Base-by-base conservation (phyloP, 2,113 vertebrate species). In the Grus americana region DNA sequence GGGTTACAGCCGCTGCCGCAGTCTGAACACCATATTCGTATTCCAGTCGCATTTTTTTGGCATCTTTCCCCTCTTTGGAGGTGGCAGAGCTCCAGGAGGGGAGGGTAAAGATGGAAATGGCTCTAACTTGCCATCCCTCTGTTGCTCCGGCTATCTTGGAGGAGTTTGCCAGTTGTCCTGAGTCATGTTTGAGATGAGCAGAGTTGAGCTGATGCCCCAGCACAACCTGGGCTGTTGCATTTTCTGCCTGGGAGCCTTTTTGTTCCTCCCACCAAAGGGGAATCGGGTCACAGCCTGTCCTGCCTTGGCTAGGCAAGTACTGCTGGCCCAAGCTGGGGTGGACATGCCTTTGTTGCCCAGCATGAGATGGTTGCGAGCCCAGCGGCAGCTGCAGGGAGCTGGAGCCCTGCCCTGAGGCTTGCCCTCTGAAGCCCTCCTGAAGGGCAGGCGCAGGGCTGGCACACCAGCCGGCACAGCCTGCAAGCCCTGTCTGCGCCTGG, bases 21-120 rank as follows among this genome's bases (percentile, higher is more conserved):
- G 80, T 52, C 86, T 85, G 87, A 92, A 67, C 65, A 82, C 15
- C 80, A 75, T 72, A 94, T 90, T 96, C 73, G 18, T 86, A 93
- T 93, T 79, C 88, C 16, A 82, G 74, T 55, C 12, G 20, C 81
- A 68, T 83, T 29, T 94, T 93, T 94, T 88, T 57, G 95, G 79
- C 96, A 93, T 75, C 90, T 90, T 84, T 86, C 79, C 66, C 86
- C 70, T 70, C 74, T 87, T 84, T 73, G 82, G 88, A 83, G 19
- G 26, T 90, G 90, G 93, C 85, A 88, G 62, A 79, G 30, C 82
- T 97, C 92, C 86, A 93, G 94, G 36, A 92, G 20, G 58, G 88
- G 36, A 76, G 66, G 34, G 61, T 46, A 34, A 94, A 78, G 65
- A 71, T 81, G 71, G 66, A 87, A 93, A 75, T 0, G 9, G 61